Base-by-base conservation (phyloP, 1,140 invertebrate species). In the Drosophila takahashii region DNA sequence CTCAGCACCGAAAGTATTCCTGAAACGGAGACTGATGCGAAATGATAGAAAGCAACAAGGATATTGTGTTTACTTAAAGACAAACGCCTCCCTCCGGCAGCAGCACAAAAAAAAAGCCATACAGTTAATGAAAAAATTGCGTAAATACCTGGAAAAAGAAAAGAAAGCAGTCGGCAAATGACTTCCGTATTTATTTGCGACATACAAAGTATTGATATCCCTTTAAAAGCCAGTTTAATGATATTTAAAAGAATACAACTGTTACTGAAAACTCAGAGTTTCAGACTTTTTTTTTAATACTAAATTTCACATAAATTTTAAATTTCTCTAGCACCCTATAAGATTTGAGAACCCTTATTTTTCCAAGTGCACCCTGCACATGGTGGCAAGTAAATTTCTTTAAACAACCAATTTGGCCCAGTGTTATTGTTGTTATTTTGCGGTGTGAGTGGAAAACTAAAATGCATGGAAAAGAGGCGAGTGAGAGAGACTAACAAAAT, bases 31-130 rank as follows among this genome's bases (percentile, higher is more conserved):
- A 65, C 9, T 7, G 10, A 42, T 16, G 39, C 54, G n/a, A 45
- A 32, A 44, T 45, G 41, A 58, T 22, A 32, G 27, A 34, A 45
- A 15, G 27, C 41, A 44, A 45, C 64, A 65, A 65, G 64, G 60
- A 67, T 44, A 65, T 67, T 65, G 64, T 67, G 60, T 67, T 51
- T 65, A 52, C 64, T 52, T 66, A 67, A 67, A 64, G 60, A 67
- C 34, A 15, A 51, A 34, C 58, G 13, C 36, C 36, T 39, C 6
- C 53, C 37, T 9, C 8, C 8, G 8, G 0, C 11, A 6, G 48
- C n/a, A n/a, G 36, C 4, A 18, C 9, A 36, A 36, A 22, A 13
- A 34, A 34, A 22, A 13, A 34, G 18, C 44, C 18, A 29, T 26
- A 15, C 53, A 29, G 41, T 22, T 61, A 48, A 66, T 66, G 44